Percentiles rank a stretch among this genome's conserved stretches.
These are phyloP conservation scores for Sicus ferrugineus DNA, from an alignment of 2,888 invertebrate species.

Conservation along the genomic window DNA sequence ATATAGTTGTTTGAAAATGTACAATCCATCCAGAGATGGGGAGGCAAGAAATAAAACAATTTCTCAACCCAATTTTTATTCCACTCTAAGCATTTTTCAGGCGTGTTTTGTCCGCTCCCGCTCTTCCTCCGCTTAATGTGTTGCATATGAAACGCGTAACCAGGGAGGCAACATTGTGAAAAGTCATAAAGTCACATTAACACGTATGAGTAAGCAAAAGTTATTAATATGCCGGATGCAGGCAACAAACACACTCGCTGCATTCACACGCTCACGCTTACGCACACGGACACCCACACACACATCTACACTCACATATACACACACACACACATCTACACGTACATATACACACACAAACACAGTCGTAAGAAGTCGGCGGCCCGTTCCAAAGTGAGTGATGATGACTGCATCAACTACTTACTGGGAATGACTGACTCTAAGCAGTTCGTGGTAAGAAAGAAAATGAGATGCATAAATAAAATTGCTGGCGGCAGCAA, in stretches of 20 bases:
- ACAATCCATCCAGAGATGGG: too few relatives aligned
- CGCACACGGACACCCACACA: slow-evolving; percentile 34
- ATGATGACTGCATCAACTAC: slow-evolving; percentile 21
- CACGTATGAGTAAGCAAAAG: slow-evolving; percentile 63
- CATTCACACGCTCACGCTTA: slow-evolving; percentile 37
- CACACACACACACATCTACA: slow-evolving; percentile 7
- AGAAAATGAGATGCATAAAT: background rate
- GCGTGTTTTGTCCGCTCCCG: too few relatives aligned
- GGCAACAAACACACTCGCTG: too few relatives aligned
- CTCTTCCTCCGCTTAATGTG: slow-evolving; percentile 28
- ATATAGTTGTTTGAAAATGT: slow-evolving; percentile 57
- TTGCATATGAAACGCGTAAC: slow-evolving; percentile 35
- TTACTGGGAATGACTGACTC: slow-evolving; percentile 6
- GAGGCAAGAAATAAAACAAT: too few relatives aligned
- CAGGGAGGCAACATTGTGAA: slow-evolving; percentile 23
- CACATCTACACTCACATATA: slow-evolving; percentile 18
- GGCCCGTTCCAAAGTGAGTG: slow-evolving; percentile 26
- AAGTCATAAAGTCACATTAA: slow-evolving; percentile 64
- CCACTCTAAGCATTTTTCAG: too few relatives aligned
- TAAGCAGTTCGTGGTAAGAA: background rate
- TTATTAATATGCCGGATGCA: slow-evolving; percentile 50
- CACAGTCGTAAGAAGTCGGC: slow-evolving; percentile 37
- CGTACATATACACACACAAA: slow-evolving; percentile 37
- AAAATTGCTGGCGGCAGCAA: slow-evolving; percentile 16
- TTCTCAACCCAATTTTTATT: slow-evolving; percentile 18